Evolutionary conservation across 1,140 invertebrate genomes (phyloP).

Genomic region (Homarus americanus): DNA sequence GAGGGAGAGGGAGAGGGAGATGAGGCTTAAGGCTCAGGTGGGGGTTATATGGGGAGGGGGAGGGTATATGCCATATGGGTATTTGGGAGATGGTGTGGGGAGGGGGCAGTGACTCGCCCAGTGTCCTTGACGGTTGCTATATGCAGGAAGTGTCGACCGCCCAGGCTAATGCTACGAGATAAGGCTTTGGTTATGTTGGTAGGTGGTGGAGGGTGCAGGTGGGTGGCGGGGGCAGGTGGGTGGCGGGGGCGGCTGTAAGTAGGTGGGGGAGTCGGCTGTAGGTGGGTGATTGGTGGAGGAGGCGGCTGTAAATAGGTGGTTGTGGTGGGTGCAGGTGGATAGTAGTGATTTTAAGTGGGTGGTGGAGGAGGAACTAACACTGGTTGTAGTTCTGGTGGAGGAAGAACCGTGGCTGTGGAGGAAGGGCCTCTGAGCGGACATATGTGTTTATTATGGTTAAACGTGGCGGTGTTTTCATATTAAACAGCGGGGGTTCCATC

Average conservation of each 20-base stretch:
- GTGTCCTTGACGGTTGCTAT: too few relatives aligned
- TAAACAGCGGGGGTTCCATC: background rate
- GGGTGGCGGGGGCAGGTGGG: background rate
- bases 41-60: background rate
- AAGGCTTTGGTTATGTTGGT: too few relatives aligned
- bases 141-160: too few relatives aligned
- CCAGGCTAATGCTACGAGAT: too few relatives aligned
- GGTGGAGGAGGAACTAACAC: background rate
- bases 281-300: background rate
- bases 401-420: background rate
- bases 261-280: background rate
- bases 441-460: slow-evolving; percentile 36
- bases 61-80: background rate
- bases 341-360: too few relatives aligned
- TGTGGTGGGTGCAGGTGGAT: too few relatives aligned
- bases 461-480: slow-evolving; percentile 7
- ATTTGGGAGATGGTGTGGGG: background rate
- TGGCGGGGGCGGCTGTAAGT: background rate
- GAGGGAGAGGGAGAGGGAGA: slow-evolving; percentile 6
- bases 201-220: background rate
- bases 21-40: background rate
- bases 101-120: background rate
- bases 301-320: too few relatives aligned
- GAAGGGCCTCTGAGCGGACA: background rate
- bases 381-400: background rate